Evolutionary conservation across 2,113 vertebrate species (phyloP).

Genomic region (Chloropsis cyanopogon): DNA sequence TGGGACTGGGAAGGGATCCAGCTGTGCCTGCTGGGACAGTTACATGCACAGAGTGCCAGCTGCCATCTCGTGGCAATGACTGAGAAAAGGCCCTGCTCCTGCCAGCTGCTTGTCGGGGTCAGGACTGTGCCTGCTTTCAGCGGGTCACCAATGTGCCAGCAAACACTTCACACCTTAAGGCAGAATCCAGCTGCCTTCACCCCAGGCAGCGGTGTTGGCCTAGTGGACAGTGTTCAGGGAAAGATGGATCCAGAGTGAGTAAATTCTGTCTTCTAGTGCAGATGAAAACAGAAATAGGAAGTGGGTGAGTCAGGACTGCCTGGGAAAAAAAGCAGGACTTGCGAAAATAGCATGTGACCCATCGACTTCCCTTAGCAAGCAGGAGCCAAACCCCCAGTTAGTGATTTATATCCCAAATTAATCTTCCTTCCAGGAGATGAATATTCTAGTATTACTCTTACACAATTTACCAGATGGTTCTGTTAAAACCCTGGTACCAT

Average conservation of each 20-base stretch:
- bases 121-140: neutral
- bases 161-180: neutral
- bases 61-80: constrained; percentile 72
- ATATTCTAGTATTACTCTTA: neutral
- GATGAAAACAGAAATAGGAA: neutral
- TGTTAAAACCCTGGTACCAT: neutral
- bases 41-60: neutral
- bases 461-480: neutral
- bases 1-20: constrained; percentile 38
- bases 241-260: neutral
- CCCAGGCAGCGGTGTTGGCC: neutral
- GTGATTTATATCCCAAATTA: neutral
- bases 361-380: neutral
- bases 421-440: neutral
- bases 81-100: constrained; percentile 19
- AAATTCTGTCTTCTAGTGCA: neutral
- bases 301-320: neutral
- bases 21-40: constrained; percentile 7
- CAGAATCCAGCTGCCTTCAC: neutral
- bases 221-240: neutral
- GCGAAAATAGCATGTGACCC: neutral
- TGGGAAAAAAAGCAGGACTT: neutral
- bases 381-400: neutral
- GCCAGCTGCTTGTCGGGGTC: neutral
- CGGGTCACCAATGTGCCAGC: fast-evolving